A percentile compares a stretch with the other conserved stretches of the same genome.
These are phyloP conservation scores for Odontocolon sp. DNA, from an alignment of 2,888 invertebrate genomes.

Conservation along the genomic window DNA sequence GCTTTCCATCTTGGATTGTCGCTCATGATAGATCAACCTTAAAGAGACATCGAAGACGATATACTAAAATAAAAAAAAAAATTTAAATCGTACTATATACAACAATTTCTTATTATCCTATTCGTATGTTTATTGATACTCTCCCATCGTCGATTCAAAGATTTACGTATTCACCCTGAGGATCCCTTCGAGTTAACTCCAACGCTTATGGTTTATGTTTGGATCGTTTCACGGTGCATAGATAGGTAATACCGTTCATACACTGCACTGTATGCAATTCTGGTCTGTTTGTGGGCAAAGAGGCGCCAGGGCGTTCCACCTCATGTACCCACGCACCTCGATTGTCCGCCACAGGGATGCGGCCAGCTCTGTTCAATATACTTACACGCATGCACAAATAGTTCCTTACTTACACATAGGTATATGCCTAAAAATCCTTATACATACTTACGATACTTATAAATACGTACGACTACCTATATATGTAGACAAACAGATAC, in stretches of 20 bases:
- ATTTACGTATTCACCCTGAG: too few species aligned
- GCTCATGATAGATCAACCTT: too few species aligned
- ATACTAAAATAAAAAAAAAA: too few species aligned
- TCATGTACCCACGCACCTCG: constrained; percentile 56
- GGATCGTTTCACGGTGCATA: constrained; percentile 30
- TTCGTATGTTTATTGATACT: too few species aligned
- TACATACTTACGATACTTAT: constrained; percentile 7
- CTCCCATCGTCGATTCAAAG: too few species aligned
- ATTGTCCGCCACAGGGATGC: constrained; percentile 43
- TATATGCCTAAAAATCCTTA: neutral
- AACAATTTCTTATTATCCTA: too few species aligned
- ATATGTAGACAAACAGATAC: neutral
- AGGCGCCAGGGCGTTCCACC: constrained; percentile 67
- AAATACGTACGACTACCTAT: neutral
- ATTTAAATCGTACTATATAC: too few species aligned
- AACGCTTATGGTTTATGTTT: constrained; percentile 1
- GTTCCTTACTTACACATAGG: neutral
- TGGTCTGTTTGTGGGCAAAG: constrained; percentile 19
- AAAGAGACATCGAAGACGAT: too few species aligned
- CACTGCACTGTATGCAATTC: neutral
- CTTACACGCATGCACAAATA: too few species aligned
- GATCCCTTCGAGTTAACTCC: too few species aligned
- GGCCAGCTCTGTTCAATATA: too few species aligned
- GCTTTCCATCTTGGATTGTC: too few species aligned
- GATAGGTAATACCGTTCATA: constrained; percentile 14